A percentile compares a stretch with the other conserved stretches of the same genome.
phyloP scores from a whole-genome alignment of 2,113 vertebrate genomes.

The Syngnathus scovelli region DNA sequence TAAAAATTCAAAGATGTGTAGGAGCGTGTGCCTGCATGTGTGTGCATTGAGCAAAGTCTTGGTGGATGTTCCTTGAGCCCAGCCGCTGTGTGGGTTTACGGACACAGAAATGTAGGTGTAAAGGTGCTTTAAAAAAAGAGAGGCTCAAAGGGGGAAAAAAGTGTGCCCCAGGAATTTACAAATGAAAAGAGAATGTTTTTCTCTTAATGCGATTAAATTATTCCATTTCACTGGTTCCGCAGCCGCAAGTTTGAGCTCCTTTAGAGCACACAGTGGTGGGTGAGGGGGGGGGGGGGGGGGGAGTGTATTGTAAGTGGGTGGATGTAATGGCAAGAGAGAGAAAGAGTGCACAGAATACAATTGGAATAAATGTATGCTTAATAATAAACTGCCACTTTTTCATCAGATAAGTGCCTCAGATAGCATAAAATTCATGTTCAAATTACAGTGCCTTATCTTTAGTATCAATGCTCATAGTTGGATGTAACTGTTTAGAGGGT shows the following conservation, averaged over 20 bases:
- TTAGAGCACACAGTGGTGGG: slow-evolving; percentile 52
- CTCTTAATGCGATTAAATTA: slow-evolving; percentile 79
- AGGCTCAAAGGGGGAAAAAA: slow-evolving; percentile 31
- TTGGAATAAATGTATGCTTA: slow-evolving; percentile 27
- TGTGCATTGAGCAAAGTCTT: slow-evolving; percentile 24
- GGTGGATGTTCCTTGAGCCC: slow-evolving; percentile 60
- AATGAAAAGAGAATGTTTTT: slow-evolving; percentile 77
- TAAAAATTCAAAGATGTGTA: background rate
- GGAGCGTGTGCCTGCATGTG: slow-evolving; percentile 16
- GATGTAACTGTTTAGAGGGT: background rate
- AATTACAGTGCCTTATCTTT: slow-evolving; percentile 35
- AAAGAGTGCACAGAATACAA: slow-evolving; percentile 10
- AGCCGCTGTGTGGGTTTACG: slow-evolving; percentile 58
- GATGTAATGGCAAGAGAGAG: background rate
- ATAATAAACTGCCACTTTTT: slow-evolving; percentile 38
- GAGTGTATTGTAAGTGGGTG: slow-evolving; percentile 7
- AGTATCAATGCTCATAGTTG: background rate
- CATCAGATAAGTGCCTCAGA: slow-evolving; percentile 22
- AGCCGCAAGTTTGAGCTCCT: slow-evolving; percentile 67
- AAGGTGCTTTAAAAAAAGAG: slow-evolving; percentile 9
- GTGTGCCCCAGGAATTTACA: slow-evolving; percentile 74
- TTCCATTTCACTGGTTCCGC: slow-evolving; percentile 75
- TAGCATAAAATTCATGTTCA: background rate
- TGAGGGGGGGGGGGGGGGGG: slow-evolving; percentile 16
- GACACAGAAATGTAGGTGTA: slow-evolving; percentile 35